Conservation (phyloP, 2,113 vertebrate genomes). For the Ivindomyrus marchei region DNA sequence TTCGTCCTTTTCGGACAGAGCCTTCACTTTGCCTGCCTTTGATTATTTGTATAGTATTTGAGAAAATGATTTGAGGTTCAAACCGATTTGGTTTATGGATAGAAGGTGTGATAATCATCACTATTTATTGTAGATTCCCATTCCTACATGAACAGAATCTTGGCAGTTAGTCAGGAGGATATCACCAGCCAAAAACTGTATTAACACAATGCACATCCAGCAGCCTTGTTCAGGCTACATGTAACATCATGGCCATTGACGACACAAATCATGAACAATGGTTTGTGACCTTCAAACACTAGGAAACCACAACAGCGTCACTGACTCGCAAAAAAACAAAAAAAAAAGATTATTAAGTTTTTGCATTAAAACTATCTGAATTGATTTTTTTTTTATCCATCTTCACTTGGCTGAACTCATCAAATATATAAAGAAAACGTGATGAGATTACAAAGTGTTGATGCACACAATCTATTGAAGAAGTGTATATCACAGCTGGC, state of each 20-base stretch:
- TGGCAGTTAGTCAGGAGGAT: background rate
- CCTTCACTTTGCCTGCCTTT: background rate
- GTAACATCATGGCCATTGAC: background rate
- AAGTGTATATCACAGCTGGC: background rate
- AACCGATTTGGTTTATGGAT: background rate
- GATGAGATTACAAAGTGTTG: background rate
- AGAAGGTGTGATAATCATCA: background rate
- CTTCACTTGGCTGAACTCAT: background rate
- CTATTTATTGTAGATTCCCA: background rate
- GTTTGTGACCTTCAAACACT: background rate
- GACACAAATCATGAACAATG: background rate
- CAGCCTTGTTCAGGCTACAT: background rate
- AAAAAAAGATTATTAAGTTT: background rate
- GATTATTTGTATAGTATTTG: background rate
- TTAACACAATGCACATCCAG: background rate
- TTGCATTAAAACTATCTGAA: background rate
- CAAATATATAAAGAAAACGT: background rate
- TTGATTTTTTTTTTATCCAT: background rate
- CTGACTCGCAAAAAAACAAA: background rate
- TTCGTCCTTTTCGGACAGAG: background rate
- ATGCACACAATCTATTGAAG: background rate
- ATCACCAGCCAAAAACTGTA: background rate
- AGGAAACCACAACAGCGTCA: background rate
- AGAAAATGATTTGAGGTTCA: slow-evolving; percentile 15
- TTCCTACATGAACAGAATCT: background rate